Evolutionary conservation across 1,140 invertebrate genomes (phyloP).

Genomic region (Wasmannia auropunctata): DNA sequence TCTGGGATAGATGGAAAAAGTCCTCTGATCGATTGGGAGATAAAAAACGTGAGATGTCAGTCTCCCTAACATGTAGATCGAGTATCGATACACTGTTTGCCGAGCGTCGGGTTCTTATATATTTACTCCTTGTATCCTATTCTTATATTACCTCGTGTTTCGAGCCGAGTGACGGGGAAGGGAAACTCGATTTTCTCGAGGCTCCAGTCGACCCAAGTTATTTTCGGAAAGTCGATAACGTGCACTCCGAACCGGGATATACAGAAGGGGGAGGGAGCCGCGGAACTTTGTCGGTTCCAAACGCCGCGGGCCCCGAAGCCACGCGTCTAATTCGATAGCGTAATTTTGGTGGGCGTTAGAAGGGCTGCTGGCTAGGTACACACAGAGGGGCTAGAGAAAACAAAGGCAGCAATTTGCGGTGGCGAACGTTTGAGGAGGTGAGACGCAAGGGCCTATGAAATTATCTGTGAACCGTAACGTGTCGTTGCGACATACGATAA

Average conservation of each 20-base stretch:
- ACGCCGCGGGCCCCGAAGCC: not conserved
- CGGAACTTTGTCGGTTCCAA: conserved; percentile 36
- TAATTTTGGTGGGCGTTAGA: conserved; percentile 9
- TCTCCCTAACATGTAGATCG: not conserved
- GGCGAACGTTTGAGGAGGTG: conserved; percentile 31
- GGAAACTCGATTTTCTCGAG: conserved; percentile 54
- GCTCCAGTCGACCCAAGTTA: conserved; percentile 34
- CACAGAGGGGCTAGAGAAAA: conserved; percentile 33
- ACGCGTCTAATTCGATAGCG: conserved; percentile 43
- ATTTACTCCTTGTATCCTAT: conserved; percentile 23
- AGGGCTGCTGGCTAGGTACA: not conserved
- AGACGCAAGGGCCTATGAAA: not conserved
- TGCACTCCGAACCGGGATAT: conserved; percentile 6
- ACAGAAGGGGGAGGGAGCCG: not conserved
- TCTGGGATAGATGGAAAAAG: too few species aligned
- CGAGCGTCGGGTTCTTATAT: not conserved
- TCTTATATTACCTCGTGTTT: conserved; percentile 21
- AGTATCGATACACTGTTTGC: conserved; percentile 21
- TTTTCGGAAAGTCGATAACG: conserved; percentile 48
- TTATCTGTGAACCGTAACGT: conserved; percentile 26
- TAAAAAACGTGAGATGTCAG: not conserved
- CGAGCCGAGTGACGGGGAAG: not conserved
- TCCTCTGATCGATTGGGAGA: not conserved
- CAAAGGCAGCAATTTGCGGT: conserved; percentile 19
- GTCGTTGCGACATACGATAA: conserved; percentile 57